Evolutionary conservation across 1,140 invertebrate species (phyloP).

Genomic region (Zaprionus ghesquierei): DNA sequence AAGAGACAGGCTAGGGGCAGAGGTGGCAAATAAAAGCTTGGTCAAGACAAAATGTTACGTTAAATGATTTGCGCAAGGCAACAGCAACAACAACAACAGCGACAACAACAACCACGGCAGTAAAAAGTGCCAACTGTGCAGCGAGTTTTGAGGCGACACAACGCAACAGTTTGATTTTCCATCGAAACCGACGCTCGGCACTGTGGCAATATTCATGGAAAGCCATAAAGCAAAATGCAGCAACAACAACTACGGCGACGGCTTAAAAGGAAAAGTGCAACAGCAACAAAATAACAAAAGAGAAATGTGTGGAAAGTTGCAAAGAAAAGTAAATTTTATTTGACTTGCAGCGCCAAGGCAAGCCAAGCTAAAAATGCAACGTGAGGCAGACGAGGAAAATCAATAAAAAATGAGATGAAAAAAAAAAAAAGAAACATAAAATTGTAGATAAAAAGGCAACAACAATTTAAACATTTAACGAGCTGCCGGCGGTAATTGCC

Average conservation of each 20-base stretch:
- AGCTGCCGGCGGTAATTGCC: conserved; percentile 40
- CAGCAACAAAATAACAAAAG: conserved; percentile 46
- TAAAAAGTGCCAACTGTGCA: conserved; percentile 31
- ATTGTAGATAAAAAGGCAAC: conserved; percentile 6
- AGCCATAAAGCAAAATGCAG: conserved; percentile 63
- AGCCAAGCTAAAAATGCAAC: conserved; percentile 12
- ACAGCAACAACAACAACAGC: background rate
- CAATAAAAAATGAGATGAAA: conserved; percentile 23
- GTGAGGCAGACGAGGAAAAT: background rate
- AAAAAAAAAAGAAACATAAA: conserved; percentile 35
- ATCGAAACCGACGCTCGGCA: conserved; percentile 54
- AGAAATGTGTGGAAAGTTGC: conserved; percentile 77
- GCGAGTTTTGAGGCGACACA: conserved; percentile 62
- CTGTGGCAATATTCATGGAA: conserved; percentile 72
- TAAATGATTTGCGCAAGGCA: conserved; percentile 33
- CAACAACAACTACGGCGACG: conserved; percentile 22
- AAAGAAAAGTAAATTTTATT: conserved; percentile 67
- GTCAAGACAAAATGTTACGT: conserved; percentile 35
- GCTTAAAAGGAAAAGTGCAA: conserved; percentile 76
- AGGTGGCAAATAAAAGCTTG: background rate
- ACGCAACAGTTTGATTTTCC: conserved; percentile 73
- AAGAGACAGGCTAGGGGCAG: background rate
- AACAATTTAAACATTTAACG: conserved; percentile 54
- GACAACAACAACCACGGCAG: background rate
- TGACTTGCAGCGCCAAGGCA: conserved; percentile 40